Conservation (phyloP, 2,888 invertebrate genomes). For the Phrixothrix hirtus region DNA sequence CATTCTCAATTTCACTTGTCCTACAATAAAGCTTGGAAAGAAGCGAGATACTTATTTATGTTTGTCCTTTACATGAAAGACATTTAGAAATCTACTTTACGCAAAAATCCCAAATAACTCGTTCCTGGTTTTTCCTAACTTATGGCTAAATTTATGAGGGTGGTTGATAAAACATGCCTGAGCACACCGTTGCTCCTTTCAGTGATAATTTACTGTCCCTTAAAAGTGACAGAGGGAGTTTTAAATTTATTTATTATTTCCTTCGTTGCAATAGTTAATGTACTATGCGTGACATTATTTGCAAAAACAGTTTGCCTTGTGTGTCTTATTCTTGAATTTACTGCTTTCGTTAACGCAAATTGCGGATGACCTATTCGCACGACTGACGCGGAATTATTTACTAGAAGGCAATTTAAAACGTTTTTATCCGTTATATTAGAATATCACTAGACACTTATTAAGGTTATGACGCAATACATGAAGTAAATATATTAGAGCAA, state of each 20-base stretch:
- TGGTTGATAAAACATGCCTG: slow-evolving; percentile 4
- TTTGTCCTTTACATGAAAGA: slow-evolving; percentile 4
- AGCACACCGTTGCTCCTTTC: slow-evolving; percentile 5
- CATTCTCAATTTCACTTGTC: slow-evolving; percentile 47
- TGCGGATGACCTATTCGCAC: no score
- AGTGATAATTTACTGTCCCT: slow-evolving; percentile 7
- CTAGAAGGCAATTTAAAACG: no score
- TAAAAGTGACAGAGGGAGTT: slow-evolving; percentile 8
- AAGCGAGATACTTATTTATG: slow-evolving; percentile 16
- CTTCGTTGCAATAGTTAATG: background rate
- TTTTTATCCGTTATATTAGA: no score
- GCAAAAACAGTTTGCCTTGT: background rate
- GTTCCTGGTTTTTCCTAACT: background rate
- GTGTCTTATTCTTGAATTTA: no score
- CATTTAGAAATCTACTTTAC: background rate
- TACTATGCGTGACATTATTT: background rate
- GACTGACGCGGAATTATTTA: no score
- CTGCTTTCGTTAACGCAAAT: no score
- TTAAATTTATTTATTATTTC: slow-evolving; percentile 11
- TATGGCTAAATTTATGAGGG: slow-evolving; percentile 8
- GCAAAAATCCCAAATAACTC: slow-evolving; percentile 1
- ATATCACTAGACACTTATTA: no score
- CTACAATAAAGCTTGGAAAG: slow-evolving; percentile 42
- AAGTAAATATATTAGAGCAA: no score
- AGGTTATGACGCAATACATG: no score